phyloP scores from a whole-genome alignment of 2,113 vertebrate genomes.

The Calyptommatus sinebrachiatus region DNA sequence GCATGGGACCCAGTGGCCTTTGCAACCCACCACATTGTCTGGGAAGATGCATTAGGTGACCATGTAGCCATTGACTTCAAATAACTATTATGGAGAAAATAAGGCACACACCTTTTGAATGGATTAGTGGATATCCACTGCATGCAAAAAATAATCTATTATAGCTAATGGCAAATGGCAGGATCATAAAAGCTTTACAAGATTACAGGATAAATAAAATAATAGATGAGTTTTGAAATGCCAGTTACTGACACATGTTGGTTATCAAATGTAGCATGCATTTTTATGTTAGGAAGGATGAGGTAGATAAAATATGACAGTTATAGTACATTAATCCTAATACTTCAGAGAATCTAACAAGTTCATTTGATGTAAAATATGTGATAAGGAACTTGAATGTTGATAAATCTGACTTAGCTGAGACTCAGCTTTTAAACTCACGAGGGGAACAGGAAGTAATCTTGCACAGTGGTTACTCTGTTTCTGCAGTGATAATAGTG shows the following conservation, averaged over 20 bases:
- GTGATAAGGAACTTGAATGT: background rate
- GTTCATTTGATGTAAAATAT: conserved; percentile 15
- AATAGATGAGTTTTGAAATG: background rate
- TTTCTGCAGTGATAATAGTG: no score
- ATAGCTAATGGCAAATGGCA: background rate
- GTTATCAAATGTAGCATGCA: conserved; percentile 1
- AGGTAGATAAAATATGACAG: background rate
- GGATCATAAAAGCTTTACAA: background rate
- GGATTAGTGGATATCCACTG: background rate
- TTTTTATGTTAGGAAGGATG: no score
- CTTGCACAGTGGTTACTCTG: no score
- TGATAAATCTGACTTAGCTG: background rate
- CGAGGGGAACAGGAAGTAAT: no score
- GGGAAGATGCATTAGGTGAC: no score
- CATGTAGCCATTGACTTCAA: background rate
- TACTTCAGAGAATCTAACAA: conserved; percentile 16
- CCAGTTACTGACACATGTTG: background rate
- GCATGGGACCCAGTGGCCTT: no score
- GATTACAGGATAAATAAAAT: background rate
- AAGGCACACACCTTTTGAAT: no score
- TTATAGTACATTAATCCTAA: conserved; percentile 11
- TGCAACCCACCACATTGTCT: no score
- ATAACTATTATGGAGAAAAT: background rate
- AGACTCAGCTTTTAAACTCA: no score
- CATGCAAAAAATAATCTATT: background rate